Evolutionary conservation across 2,797 vertebrate species (phyloP), one percentile per base, ranked within the genome.

Genomic region (Eupleurogrammus muticus): DNA sequence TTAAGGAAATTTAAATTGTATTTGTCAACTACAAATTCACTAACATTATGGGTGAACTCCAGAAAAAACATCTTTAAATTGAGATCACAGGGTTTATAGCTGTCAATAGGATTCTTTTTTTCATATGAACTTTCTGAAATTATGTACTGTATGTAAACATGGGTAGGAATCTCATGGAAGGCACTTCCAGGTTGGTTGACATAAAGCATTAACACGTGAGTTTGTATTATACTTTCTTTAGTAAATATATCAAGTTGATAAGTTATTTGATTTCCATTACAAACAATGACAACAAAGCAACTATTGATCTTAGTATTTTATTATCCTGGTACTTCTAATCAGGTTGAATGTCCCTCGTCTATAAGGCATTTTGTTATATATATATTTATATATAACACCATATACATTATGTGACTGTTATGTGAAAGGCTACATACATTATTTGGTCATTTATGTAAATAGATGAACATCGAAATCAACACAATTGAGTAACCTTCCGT

Each of bases 361-460:
- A 89, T 92, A 95, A 95, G 93, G 92, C 92, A 93, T 92, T 93
- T 90, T 88, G 83, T 90, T 90, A 87, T 85, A 82, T 89, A 83
- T 84, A 84, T 75, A 38, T 74, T 9, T 60, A 23, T 68, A 75
- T 80, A 78, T 80, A 81, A 83, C 72, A 92, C 87, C 84, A 90
- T 92, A 80, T 91, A 92, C 85, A 93, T 88, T 87, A 85, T 92
- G 87, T 89, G 84, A 90, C 87, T 87, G 88, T 86, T 87, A 87
- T 89, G 85, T 91, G 87, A 90, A 90, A 92, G 90, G 92, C 92
- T 93, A 94, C 92, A 93, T 92, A 92, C 90, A 94, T 89, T 90
- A 92, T 94, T 94, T 94, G 93, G 93, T 93, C 90, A 90, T 93
- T 92, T 82, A 91, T 91, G 87, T 90, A 91, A 91, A 89, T 88